phyloP scores from a whole-genome alignment of 2,113 vertebrate species.

The Oncorhynchus nerka region DNA sequence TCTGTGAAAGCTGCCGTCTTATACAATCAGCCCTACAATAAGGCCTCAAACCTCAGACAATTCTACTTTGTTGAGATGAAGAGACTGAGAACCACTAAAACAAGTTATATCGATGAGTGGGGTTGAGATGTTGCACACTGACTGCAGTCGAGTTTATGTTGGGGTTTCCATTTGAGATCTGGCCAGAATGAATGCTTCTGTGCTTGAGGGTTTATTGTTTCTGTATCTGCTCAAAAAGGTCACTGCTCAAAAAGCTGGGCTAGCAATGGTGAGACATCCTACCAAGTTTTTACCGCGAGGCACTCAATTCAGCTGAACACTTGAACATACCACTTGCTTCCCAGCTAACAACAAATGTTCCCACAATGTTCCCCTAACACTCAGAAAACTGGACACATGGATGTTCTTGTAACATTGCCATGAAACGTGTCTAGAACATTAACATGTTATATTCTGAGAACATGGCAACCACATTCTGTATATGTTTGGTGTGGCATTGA shows the following conservation, averaged over 20 bases:
- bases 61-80: conserved; percentile 34
- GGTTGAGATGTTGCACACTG: conserved; percentile 13
- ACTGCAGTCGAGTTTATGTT: conserved; percentile 41
- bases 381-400: no score
- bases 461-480: no score
- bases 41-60: conserved; percentile 34
- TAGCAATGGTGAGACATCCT: conserved; percentile 48
- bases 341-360: no score
- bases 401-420: no score
- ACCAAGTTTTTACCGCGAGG: conserved; percentile 10
- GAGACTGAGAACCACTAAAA: conserved; percentile 34
- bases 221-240: conserved; percentile 63
- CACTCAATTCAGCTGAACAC: neutral
- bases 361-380: no score
- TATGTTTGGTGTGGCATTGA: no score
- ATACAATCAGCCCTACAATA: conserved; percentile 17
- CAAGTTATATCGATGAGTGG: conserved; percentile 33
- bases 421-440: no score
- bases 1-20: conserved; percentile 41
- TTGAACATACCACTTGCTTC: neutral
- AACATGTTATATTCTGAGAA: no score
- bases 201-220: conserved; percentile 58
- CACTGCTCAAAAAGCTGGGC: conserved; percentile 49
- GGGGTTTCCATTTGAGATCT: conserved; percentile 48
- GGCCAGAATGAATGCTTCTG: conserved; percentile 55